These are phyloP conservation scores for Silurus glanis DNA, from an alignment of 2,113 vertebrate species.

Conservation along the genomic window DNA sequence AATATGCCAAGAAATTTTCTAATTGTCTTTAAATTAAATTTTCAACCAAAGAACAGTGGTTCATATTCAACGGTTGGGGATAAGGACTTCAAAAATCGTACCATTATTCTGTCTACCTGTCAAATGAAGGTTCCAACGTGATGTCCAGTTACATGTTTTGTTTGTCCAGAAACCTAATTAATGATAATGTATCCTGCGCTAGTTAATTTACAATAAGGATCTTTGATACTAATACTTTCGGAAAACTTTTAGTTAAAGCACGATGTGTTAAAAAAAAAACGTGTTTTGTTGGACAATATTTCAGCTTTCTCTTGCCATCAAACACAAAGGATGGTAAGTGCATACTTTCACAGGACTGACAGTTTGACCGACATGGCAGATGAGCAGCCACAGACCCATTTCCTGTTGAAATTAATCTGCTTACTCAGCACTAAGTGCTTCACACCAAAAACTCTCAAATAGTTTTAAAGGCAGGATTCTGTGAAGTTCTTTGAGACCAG, in stretches of 20 bases:
- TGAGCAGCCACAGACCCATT: slow-evolving; percentile 4
- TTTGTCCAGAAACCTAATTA: background rate
- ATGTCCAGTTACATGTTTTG: background rate
- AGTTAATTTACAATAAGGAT: background rate
- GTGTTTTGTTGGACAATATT: no score
- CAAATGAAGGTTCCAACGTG: background rate
- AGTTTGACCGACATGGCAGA: background rate
- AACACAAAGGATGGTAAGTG: background rate
- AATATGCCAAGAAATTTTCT: background rate
- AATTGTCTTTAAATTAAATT: background rate
- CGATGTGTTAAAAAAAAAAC: background rate
- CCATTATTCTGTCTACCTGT: no score
- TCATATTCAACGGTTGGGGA: background rate
- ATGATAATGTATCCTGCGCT: background rate
- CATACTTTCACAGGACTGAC: background rate
- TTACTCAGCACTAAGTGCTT: background rate
- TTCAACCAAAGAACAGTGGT: background rate
- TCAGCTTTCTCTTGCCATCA: background rate
- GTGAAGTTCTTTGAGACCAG: background rate
- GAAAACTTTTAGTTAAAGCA: background rate
- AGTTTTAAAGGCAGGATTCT: background rate
- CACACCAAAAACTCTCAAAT: background rate
- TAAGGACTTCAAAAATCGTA: background rate
- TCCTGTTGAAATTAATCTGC: background rate
- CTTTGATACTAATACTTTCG: no score